phyloP scores from a whole-genome alignment of 1,140 invertebrate species.

The Drosophila chauvacae region DNA sequence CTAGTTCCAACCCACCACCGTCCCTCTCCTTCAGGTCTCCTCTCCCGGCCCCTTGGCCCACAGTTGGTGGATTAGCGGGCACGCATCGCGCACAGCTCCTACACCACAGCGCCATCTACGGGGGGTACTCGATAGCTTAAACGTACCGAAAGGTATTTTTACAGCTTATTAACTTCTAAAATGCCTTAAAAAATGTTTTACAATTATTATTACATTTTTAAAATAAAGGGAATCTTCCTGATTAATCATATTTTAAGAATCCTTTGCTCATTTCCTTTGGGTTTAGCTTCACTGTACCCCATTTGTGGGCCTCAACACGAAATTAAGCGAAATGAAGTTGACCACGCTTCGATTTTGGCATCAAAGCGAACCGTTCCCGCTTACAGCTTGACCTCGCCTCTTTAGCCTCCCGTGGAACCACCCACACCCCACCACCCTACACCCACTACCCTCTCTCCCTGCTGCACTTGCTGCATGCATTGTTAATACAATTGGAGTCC shows the following conservation, averaged over 20 bases:
- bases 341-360: constrained; percentile 82
- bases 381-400: constrained; percentile 28
- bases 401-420: neutral
- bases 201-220: neutral
- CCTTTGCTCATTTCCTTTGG: rapidly evolving
- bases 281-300: constrained; percentile 2
- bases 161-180: neutral
- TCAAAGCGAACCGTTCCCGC: constrained; percentile 70
- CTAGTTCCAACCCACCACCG: constrained; percentile 5
- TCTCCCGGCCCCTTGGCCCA: neutral
- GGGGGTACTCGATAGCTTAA: neutral
- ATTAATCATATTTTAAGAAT: neutral
- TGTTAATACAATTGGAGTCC: constrained; percentile 80
- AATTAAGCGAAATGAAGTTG: constrained; percentile 83
- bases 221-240: neutral
- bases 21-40: neutral
- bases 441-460: constrained; percentile 12
- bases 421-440: constrained; percentile 6
- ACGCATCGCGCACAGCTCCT: constrained; percentile 37
- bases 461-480: constrained; percentile 65
- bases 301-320: constrained; percentile 61
- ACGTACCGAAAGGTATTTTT: rapidly evolving
- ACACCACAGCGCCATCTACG: constrained; percentile 6
- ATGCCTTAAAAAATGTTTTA: neutral
- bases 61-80: constrained; percentile 64